These are phyloP conservation scores for Drosophila meridionalis DNA, from an alignment of 2,888 invertebrate genomes.

Conservation along the genomic window DNA sequence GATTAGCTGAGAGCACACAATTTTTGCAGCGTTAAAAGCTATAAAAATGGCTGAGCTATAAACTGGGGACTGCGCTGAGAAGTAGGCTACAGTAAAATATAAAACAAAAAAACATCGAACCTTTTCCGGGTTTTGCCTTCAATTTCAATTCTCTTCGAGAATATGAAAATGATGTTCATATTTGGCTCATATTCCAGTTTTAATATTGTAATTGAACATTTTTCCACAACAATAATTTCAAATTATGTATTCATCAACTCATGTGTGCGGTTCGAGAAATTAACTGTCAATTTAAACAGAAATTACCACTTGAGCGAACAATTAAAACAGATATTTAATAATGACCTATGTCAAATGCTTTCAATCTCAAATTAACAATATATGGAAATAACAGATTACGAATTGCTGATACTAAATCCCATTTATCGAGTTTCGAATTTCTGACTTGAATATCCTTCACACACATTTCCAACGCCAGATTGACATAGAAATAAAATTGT, in stretches of 20 bases:
- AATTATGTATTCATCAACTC: neutral
- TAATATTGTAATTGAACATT: neutral
- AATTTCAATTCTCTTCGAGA: neutral
- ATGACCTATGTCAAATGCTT: too few species aligned
- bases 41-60: neutral
- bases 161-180: neutral
- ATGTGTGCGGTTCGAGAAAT: neutral
- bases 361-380: neutral
- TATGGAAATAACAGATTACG: neutral
- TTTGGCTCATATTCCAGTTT: neutral
- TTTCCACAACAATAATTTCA: neutral
- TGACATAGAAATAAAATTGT: slow-evolving; percentile 17
- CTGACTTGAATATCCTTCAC: slow-evolving; percentile 2
- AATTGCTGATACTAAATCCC: neutral
- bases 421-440: slow-evolving; percentile 33
- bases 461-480: slow-evolving; percentile 22
- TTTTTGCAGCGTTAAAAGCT: neutral
- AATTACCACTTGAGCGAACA: neutral
- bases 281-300: neutral
- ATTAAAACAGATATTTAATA: neutral
- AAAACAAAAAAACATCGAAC: neutral
- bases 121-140: neutral
- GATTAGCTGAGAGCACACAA: slow-evolving; percentile 1
- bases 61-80: slow-evolving; percentile 1
- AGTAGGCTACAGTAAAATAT: slow-evolving; percentile 12